Base-by-base conservation (phyloP, 2,113 vertebrate genomes). In the Murina feae region DNA sequence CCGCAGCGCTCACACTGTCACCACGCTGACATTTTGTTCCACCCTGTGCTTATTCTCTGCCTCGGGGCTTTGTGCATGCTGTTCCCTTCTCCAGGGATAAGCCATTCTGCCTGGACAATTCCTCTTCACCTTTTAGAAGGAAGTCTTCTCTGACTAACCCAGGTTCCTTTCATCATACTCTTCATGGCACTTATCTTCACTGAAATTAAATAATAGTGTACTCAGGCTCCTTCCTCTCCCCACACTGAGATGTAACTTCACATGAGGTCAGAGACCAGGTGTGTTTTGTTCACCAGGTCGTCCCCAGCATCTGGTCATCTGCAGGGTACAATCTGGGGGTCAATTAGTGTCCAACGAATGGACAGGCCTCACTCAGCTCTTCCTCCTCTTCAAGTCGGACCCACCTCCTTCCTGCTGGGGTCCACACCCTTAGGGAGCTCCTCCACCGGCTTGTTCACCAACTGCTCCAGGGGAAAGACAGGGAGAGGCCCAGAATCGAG, bases 381-480 rank as follows among this genome's bases (percentile, higher is more conserved):
- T 11, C 49, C 11, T 44, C 4, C 11, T 42, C 3, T 39, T 25
- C 3, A 0, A 18, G 20, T 25, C 79, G 2, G 12, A 94, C 97
- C 44, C 76, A 99, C 99, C 98, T 99, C 99, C 96, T 98, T 99
- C 93, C 97, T 98, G 95, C 97, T 97, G 89, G 99, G 98, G 76
- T 99, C 98, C 72, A 99, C 98, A 0, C 98, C 99, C 1, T 23
- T 71, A 0, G 98, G 99, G 66, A 99, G 97, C 9, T 99, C 98
- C 2, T 99, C 98, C 0, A 90, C 66, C 0, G 96, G 1, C 8
- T 98, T 97, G 94, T 99, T 98, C 39, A 98, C 51, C 95, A 99
- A 92, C 83, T 98, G 94, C 0, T 98, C 96, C 83, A 98, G 81
- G 4, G 99, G 98, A 28, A 98, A 98, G 55, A 28, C 97, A 76